Evolutionary conservation across 2,888 invertebrate species (phyloP).

Genomic region (Tanypteryx hageni): DNA sequence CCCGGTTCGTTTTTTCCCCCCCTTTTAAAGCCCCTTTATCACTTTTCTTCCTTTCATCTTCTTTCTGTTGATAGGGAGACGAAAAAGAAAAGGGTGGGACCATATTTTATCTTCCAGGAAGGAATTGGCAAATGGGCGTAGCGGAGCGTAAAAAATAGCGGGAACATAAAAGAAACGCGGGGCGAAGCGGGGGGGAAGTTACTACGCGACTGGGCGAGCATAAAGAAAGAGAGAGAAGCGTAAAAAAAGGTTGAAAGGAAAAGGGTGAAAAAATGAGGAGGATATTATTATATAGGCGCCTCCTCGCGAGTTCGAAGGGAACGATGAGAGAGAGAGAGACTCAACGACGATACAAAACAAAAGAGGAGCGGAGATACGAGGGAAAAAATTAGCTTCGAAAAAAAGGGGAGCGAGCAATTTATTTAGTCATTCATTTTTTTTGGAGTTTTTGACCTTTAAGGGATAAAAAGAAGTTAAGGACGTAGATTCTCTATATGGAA

Average conservation of each 20-base stretch:
- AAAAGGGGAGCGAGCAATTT: not conserved
- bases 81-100: not conserved
- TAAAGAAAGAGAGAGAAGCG: not conserved
- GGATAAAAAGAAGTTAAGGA: not conserved
- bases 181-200: not conserved
- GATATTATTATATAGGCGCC: not conserved
- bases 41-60: not conserved
- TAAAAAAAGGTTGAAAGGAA: not conserved
- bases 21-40: not conserved
- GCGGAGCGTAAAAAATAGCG: slow-evolving; percentile 3
- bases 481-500: not conserved
- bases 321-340: too few relatives aligned
- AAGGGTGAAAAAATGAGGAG: not conserved
- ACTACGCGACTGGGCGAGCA: not conserved
- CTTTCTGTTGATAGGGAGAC: not conserved
- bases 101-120: not conserved
- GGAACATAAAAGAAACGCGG: not conserved
- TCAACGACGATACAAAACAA: not conserved
- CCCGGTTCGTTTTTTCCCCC: too few relatives aligned
- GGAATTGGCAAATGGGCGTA: not conserved
- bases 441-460: not conserved
- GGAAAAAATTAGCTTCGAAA: not conserved
- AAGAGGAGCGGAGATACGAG: not conserved
- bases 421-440: not conserved
- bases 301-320: not conserved